Evolutionary conservation across 2,797 vertebrate species (phyloP).

Genomic region (Acanthornis magna): DNA sequence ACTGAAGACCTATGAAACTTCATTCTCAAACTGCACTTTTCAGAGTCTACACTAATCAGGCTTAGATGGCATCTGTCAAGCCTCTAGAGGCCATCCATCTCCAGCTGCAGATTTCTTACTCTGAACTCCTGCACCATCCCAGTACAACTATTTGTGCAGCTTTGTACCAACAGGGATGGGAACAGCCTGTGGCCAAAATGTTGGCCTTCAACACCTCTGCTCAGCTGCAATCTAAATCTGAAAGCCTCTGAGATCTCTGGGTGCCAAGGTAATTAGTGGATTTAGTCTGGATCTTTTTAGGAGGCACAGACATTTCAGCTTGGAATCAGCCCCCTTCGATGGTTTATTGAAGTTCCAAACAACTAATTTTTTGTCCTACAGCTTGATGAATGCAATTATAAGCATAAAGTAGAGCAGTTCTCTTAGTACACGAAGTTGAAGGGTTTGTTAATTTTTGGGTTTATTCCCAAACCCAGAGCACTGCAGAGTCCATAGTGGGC

Average conservation of each 20-base stretch:
- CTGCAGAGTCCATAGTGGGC: background rate
- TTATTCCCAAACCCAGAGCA: background rate
- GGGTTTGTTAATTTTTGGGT: background rate
- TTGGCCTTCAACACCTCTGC: background rate
- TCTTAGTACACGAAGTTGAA: background rate
- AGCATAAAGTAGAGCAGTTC: background rate
- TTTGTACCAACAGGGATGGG: background rate
- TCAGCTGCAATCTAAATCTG: background rate
- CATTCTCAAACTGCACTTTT: background rate
- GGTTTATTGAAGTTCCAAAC: background rate
- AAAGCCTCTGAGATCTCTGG: background rate
- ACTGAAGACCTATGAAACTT: background rate
- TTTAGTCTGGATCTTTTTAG: background rate
- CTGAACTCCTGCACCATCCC: background rate
- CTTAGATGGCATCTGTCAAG: background rate
- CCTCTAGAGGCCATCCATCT: background rate
- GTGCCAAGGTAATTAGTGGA: background rate
- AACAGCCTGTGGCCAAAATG: background rate
- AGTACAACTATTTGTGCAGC: background rate
- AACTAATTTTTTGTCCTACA: background rate
- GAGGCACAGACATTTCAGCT: background rate
- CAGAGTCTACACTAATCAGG: background rate
- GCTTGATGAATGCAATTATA: background rate
- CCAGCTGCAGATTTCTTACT: background rate
- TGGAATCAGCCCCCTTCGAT: rapidly evolving